Base-by-base conservation (phyloP, 2,888 invertebrate species). In the Villa cingulata region DNA sequence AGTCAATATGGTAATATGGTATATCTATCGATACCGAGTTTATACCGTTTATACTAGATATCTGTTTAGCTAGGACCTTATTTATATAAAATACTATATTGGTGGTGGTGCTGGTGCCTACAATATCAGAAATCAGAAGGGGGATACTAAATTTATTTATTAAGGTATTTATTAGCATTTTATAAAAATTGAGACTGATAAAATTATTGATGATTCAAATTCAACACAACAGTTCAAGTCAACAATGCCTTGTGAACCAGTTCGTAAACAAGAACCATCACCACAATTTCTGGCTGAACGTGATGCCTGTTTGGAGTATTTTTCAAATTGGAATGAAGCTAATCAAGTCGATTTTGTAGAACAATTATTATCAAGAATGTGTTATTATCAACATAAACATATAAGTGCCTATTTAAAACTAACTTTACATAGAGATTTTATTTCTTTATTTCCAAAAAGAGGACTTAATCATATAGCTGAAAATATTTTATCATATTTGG, bases 331-430 rank as follows among this genome's bases (percentile, higher is more conserved):
- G 91, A 87, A 82, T 74, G 94, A 95, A 72, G 80, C 84, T 43
- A 92, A 95, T 63, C 94, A 95, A 75, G 88, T 97, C 65, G 88
- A 92, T 64, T 95, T 96, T 69, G 92, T 97, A 62, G 91, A 97
- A 71, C 86, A 89, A 68, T 73, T 98, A 48, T 69, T 99, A 61
- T 83, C 90, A 46, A 82, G 89, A 47, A 97, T 99, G 96, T 94
- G 95, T 69, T 98, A 98, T 72, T 94, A 95, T 70, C 98, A 99
- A 65, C 97, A 98, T 67, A 96, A 96, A 18, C 91, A 94, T 74
- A 92, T 99, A 71, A 94, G 98, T 70, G 80, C 89, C 37, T 97
- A 87, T 72, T 81, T 99, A 76, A n/a, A n/a, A n/a, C n/a, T n/a
- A n/a, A n/a, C n/a, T n/a, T n/a, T n/a, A n/a, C n/a, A n/a, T n/a